Evolutionary conservation across 1,140 invertebrate species (phyloP).

Genomic region (Frieseomelitta varia): DNA sequence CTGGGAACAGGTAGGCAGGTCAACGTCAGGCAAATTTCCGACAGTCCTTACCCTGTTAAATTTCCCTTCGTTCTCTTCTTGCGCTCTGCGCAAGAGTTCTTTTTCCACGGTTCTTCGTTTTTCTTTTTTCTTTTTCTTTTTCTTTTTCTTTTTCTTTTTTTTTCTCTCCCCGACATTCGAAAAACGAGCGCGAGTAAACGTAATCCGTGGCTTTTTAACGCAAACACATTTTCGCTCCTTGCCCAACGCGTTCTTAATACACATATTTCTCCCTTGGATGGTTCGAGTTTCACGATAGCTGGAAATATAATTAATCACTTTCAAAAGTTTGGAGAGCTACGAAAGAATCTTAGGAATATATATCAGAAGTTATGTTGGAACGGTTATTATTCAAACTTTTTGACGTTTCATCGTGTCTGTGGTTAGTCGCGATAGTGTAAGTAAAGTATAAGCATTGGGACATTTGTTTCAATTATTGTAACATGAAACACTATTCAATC

Average conservation of each 20-base stretch:
- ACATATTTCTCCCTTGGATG: neutral
- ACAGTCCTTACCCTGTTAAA: neutral
- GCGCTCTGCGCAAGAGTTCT: neutral
- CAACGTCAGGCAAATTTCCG: neutral
- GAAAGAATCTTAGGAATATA: neutral
- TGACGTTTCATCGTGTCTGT: neutral
- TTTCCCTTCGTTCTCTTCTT: neutral
- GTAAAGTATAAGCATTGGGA: too few relatives aligned
- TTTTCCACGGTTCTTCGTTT: neutral
- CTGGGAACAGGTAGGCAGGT: neutral
- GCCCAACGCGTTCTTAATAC: neutral
- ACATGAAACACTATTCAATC: too few relatives aligned
- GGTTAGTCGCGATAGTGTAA: too few relatives aligned
- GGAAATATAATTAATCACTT: neutral
- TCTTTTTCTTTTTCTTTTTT: too few relatives aligned
- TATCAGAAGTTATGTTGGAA: neutral
- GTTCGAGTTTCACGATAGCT: neutral
- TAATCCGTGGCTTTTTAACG: neutral
- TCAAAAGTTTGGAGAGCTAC: neutral
- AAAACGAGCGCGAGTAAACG: neutral
- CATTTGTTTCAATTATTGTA: too few relatives aligned
- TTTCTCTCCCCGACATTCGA: neutral
- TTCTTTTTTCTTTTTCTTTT: too few relatives aligned
- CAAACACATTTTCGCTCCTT: neutral
- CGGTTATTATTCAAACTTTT: neutral